phyloP scores from a whole-genome alignment of 2,797 vertebrate genomes.

The Ptychobarbus kaznakovi region DNA sequence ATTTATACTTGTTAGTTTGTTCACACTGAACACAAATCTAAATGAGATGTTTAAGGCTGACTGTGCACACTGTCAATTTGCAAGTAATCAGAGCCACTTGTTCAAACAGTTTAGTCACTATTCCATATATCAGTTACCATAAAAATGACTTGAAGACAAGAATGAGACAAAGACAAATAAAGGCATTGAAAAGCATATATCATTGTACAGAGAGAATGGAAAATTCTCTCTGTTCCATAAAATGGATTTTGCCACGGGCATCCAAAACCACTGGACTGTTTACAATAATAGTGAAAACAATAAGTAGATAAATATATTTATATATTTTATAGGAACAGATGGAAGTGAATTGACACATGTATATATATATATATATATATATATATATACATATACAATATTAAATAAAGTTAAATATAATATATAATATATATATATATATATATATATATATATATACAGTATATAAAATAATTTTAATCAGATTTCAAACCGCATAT shows the following conservation, averaged over 20 bases:
- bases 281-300: not conserved
- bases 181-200: not conserved
- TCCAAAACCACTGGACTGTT: not conserved
- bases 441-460: no score
- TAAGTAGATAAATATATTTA: no score
- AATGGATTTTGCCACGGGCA: not conserved
- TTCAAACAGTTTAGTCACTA: no score
- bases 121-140: not conserved
- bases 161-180: not conserved
- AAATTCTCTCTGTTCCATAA: no score
- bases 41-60: not conserved
- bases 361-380: no score
- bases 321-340: no score
- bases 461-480: not conserved
- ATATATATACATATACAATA: no score
- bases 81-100: not conserved
- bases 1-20: not conserved
- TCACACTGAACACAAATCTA: not conserved
- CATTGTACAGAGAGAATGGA: not conserved
- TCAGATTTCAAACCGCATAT: not conserved
- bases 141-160: not conserved
- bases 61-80: not conserved
- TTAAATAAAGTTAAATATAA: no score
- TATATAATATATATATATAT: no score
- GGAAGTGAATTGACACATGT: no score